Evolutionary conservation across 1,140 invertebrate genomes (phyloP), one percentile per base, ranked within the genome.

Genomic region (Nylanderia fulva): DNA sequence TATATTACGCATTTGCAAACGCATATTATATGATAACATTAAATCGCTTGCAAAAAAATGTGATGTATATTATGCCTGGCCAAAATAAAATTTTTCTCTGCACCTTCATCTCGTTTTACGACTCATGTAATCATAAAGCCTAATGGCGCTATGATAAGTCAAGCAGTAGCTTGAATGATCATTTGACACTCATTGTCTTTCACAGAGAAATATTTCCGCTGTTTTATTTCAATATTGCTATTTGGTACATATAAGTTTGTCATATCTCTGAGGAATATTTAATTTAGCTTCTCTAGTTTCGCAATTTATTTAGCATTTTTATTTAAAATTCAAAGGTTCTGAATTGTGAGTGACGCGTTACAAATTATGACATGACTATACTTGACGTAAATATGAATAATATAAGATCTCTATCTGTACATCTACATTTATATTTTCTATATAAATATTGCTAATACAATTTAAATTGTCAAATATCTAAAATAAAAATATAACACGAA

Each of bases 21-120:
- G 61, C 8, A 3, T 27, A 71, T 52, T 33, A 48, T 36, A 24
- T 21, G 24, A 15, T 18, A 15, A 64, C 0, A 21, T 69, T 0
- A 58, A 88, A 88, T 79, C 66, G 56, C 33, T n/a, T n/a, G 21
- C 15, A 39, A 27, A 64, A 56, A 54, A 66, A 54, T 21, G 61
- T 8, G 24, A 48, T 48, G 29, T n/a, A 8, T 21, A 27, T 56
- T 21, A 21, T 69, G 21, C 18, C 33, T 13, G 7, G 15, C 9
- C 24, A 18, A 79, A 88, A 86, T 86, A 88, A 86, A 89, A 88
- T 84, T 86, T 88, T 61, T 84, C 60, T 54, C 56, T 27, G 21
- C 76, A 24, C 33, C 54, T 33, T 33, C 54, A 48, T 84, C 60
- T 56, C 27, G 29, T 80, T 89, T 89, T 88, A 89, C 68, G 72